Evolutionary conservation across 2,888 invertebrate genomes (phyloP).

Genomic region (Noctua pronuba): DNA sequence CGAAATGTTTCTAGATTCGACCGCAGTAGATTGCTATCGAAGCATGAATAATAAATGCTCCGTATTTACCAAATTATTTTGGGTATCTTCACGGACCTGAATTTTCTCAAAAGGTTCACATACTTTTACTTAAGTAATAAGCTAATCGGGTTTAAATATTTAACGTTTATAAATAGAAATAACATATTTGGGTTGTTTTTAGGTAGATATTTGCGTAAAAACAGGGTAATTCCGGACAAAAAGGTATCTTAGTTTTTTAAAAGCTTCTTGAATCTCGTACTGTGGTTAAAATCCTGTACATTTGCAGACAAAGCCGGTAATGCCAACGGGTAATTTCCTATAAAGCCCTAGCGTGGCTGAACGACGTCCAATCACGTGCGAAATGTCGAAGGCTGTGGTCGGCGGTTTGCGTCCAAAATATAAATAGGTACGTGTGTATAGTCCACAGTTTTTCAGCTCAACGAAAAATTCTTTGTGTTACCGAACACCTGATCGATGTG

Average conservation of each 20-base stretch:
- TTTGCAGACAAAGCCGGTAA: constrained; percentile 43
- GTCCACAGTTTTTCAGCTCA: constrained; percentile 11
- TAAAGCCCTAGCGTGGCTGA: constrained; percentile 55
- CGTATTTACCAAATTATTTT: constrained; percentile 37
- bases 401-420: constrained; percentile 67
- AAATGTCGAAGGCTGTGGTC: constrained; percentile 75
- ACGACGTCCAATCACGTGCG: constrained; percentile 73
- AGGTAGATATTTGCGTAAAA: constrained; percentile 17
- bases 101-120: constrained; percentile 2
- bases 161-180: constrained; percentile 12
- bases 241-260: constrained; percentile 14
- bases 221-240: neutral
- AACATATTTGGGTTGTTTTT: constrained; percentile 6
- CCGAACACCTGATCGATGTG: neutral
- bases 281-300: constrained; percentile 28
- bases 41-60: constrained; percentile 43
- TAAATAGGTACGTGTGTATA: constrained; percentile 1
- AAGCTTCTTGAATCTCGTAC: constrained; percentile 24
- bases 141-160: constrained; percentile 22
- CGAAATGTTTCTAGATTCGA: constrained; percentile 38
- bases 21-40: constrained; percentile 33
- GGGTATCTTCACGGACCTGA: neutral
- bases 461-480: constrained; percentile 20
- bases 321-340: constrained; percentile 64
- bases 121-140: constrained; percentile 1